Conservation (phyloP, 2,113 vertebrate genomes). For the Onychostoma macrolepis region DNA sequence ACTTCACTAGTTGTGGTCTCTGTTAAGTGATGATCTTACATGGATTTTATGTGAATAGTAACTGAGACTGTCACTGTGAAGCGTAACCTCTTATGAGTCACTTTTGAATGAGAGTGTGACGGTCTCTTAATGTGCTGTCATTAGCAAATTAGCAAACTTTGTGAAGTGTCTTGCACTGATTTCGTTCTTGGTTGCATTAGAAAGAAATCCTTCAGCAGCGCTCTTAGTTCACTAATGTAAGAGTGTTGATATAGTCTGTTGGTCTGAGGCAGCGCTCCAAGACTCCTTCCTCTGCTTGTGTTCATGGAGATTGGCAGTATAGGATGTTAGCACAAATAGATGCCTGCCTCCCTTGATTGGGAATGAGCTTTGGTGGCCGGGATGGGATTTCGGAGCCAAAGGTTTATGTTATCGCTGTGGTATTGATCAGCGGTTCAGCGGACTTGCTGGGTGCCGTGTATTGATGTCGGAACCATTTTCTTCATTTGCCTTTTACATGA, state of each 20-base stretch:
- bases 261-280: background rate
- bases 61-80: background rate
- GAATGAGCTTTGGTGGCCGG: background rate
- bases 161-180: background rate
- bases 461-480: background rate
- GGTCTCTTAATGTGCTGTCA: background rate
- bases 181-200: background rate
- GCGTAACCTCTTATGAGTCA: background rate
- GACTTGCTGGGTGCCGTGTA: background rate
- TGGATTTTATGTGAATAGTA: background rate
- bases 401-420: background rate
- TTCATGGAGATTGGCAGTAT: background rate
- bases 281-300: background rate
- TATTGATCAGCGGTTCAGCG: conserved; percentile 8
- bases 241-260: background rate
- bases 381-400: background rate
- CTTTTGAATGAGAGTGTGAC: background rate
- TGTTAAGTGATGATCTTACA: background rate
- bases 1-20: background rate
- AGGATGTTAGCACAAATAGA: background rate
- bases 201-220: background rate
- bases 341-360: background rate
- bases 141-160: background rate
- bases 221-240: background rate
- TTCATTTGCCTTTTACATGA: conserved; percentile 17